Conservation (phyloP, 2,797 vertebrate genomes). For the Catharus ustulatus region DNA sequence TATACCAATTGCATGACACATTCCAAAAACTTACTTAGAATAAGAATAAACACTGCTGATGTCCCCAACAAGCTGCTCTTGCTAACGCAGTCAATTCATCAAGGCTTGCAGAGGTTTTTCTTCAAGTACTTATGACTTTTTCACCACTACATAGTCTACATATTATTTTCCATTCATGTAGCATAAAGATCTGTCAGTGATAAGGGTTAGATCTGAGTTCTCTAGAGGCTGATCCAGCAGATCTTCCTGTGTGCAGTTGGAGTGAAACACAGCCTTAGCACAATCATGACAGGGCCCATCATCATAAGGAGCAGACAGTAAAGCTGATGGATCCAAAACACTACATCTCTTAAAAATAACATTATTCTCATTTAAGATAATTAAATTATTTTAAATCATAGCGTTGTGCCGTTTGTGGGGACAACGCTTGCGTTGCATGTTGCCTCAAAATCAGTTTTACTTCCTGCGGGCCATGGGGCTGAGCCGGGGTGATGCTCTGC, state of each 20-base stretch:
- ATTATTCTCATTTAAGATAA: neutral
- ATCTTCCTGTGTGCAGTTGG: neutral
- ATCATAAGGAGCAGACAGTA: neutral
- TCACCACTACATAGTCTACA: neutral
- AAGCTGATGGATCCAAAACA: neutral
- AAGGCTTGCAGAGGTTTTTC: neutral
- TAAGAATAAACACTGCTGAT: neutral
- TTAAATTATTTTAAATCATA: neutral
- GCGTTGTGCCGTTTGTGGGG: rapidly evolving
- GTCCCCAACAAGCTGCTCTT: neutral
- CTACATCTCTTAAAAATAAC: neutral
- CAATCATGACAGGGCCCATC: rapidly evolving
- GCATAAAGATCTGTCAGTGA: neutral
- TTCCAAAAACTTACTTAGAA: neutral
- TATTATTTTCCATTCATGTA: neutral
- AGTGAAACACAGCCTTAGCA: neutral
- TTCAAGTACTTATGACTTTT: neutral
- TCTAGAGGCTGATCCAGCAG: neutral
- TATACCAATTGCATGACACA: neutral
- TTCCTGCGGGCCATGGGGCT: rapidly evolving
- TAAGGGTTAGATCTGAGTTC: neutral
- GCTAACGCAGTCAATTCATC: neutral
- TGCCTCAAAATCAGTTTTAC: neutral
- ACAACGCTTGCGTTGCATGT: neutral
- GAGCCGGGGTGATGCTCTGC: neutral